Conservation (phyloP, 2,888 invertebrate genomes). For the Tryphoninae sp. region DNA sequence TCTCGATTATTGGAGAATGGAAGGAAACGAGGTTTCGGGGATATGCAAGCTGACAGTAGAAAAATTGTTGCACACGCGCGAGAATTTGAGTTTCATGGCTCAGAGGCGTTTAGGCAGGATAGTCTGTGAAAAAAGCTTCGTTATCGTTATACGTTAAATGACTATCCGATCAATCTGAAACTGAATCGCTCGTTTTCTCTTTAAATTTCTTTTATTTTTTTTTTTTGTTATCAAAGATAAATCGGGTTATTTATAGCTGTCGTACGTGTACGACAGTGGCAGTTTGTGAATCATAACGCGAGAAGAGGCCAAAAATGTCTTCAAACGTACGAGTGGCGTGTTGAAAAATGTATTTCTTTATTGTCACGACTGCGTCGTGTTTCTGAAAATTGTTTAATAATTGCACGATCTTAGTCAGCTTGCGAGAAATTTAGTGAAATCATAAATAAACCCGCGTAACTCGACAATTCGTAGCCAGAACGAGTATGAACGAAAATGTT, state of each 20-base stretch:
- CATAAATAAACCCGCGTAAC: neutral
- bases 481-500: conserved; percentile 29
- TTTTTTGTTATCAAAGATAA: conserved; percentile 9
- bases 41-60: conserved; percentile 58
- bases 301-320: conserved; percentile 40
- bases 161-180: conserved; percentile 33
- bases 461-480: neutral
- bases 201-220: neutral
- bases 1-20: conserved; percentile 10
- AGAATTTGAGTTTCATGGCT: conserved; percentile 32
- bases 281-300: conserved; percentile 44
- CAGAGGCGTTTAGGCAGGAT: conserved; percentile 31
- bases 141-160: conserved; percentile 20
- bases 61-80: conserved; percentile 40
- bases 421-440: conserved; percentile 48
- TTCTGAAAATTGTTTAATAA: conserved; percentile 2
- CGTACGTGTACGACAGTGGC: conserved; percentile 55
- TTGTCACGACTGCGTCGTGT: conserved; percentile 12
- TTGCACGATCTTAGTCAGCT: conserved; percentile 44
- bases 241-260: conserved; percentile 52
- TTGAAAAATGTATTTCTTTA: conserved; percentile 10
- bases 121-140: conserved; percentile 42
- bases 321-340: conserved; percentile 49
- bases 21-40: conserved; percentile 26
- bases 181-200: conserved; percentile 8